Evolutionary conservation across 2,888 invertebrate species (phyloP).

Genomic region (Chrysotoxum bicinctum): DNA sequence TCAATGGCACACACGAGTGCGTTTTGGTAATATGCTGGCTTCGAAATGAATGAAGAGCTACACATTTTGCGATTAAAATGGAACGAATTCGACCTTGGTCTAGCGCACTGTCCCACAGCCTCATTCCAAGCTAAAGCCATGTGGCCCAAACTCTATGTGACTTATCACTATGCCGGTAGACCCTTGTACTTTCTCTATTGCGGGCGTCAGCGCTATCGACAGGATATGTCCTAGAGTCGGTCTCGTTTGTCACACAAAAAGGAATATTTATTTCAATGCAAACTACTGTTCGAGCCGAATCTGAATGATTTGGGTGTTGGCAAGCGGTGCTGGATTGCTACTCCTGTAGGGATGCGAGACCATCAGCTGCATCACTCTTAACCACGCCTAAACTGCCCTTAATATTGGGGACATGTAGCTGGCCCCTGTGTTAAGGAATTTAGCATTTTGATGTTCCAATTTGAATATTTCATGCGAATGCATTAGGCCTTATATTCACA

Average conservation of each 20-base stretch:
- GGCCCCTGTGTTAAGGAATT: slow-evolving; percentile 54
- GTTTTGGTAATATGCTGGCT: slow-evolving; percentile 56
- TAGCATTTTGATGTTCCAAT: slow-evolving; percentile 68
- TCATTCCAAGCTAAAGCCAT: neutral
- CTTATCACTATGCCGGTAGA: neutral
- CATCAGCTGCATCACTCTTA: neutral
- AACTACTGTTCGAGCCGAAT: slow-evolving; percentile 34
- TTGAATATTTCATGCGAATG: slow-evolving; percentile 74
- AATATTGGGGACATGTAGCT: slow-evolving; percentile 3
- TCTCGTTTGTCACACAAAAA: slow-evolving; percentile 51
- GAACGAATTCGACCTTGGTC: neutral
- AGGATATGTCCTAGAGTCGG: slow-evolving; percentile 17
- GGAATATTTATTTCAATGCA: slow-evolving; percentile 57
- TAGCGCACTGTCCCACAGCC: neutral
- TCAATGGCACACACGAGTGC: slow-evolving; percentile 59
- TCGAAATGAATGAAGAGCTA: slow-evolving; percentile 53
- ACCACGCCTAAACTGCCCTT: neutral
- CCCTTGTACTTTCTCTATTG: neutral
- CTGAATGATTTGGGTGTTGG: slow-evolving; percentile 12
- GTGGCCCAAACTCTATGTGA: neutral
- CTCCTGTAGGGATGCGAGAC: slow-evolving; percentile 4
- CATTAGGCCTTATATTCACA: slow-evolving; percentile 60
- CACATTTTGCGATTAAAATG: slow-evolving; percentile 60
- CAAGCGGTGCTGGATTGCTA: neutral
- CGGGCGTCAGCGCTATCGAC: slow-evolving; percentile 44